Conservation (phyloP, 30 jellyfish, hydroid and myxozoan species). For the Sanderia malayensis region DNA sequence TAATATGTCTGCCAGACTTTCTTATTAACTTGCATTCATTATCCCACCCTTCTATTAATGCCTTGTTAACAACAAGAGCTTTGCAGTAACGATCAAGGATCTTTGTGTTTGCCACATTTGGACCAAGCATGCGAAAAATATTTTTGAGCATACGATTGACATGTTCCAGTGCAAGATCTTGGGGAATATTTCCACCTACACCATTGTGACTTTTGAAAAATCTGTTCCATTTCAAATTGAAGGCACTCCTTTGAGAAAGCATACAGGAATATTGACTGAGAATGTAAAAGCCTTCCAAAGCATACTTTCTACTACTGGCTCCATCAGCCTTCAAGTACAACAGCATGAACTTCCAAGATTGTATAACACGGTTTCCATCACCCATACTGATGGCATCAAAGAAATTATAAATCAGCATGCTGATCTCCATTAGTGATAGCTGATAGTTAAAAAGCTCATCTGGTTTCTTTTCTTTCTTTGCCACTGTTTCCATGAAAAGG, state of each 20-base stretch:
- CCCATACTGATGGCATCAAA: not conserved
- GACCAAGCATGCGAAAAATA: slow-evolving; percentile 19
- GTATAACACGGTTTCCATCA: not conserved
- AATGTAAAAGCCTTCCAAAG: slow-evolving; percentile 19
- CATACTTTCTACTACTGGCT: slow-evolving; percentile 19
- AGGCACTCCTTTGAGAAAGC: slow-evolving; percentile 14
- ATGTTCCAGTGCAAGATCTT: slow-evolving; percentile 49
- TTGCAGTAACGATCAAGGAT: slow-evolving; percentile 25
- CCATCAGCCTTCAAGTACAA: slow-evolving; percentile 41
- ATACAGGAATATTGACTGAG: not conserved
- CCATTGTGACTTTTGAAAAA: slow-evolving; percentile 12
- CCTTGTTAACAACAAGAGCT: slow-evolving; percentile 35
- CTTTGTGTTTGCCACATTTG: slow-evolving; percentile 18
- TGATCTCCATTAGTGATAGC: not conserved
- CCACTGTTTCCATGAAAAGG: no score
- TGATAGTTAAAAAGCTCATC: not conserved
- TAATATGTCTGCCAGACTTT: slow-evolving; percentile 27
- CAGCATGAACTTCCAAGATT: slow-evolving; percentile 17
- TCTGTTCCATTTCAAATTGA: slow-evolving; percentile 38
- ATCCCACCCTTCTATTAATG: slow-evolving; percentile 14
- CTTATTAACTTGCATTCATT: not conserved
- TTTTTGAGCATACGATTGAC: slow-evolving; percentile 1
- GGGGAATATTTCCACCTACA: slow-evolving; percentile 41
- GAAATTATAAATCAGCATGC: not conserved
- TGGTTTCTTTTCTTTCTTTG: no score